These are phyloP conservation scores for Oncorhynchus mykiss DNA, from an alignment of 2,113 vertebrate genomes.

Conservation along the genomic window DNA sequence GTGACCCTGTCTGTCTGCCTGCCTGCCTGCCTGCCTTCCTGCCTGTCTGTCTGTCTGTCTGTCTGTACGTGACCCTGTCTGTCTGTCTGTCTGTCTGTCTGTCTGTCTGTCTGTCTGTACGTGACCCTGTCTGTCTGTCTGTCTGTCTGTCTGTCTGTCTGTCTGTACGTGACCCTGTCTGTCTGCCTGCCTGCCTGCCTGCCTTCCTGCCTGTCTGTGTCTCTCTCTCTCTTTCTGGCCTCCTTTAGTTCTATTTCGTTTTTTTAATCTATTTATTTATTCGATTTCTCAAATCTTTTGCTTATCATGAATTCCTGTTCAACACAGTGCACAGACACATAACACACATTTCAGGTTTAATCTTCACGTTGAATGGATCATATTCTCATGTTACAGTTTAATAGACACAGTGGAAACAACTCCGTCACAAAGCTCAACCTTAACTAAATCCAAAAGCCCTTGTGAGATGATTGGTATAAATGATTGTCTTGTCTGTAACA, in stretches of 20 bases:
- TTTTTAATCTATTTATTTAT: constrained; percentile 29
- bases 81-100: too few species aligned
- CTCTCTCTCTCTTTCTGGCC: constrained; percentile 5
- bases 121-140: too few species aligned
- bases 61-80: too few species aligned
- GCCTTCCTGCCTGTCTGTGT: background rate
- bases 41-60: too few species aligned
- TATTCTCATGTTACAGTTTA: background rate
- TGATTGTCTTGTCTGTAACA: constrained; percentile 46
- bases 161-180: too few species aligned
- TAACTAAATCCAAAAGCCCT: constrained; percentile 52
- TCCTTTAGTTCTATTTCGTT: constrained; percentile 21
- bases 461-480: constrained; percentile 64
- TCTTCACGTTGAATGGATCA: background rate
- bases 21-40: too few species aligned
- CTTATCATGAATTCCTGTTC: constrained; percentile 2
- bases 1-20: too few species aligned
- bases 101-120: too few species aligned
- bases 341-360: background rate
- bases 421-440: constrained; percentile 41
- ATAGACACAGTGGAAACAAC: constrained; percentile 36
- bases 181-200: too few species aligned
- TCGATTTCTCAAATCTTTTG: constrained; percentile 16
- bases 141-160: too few species aligned
- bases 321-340: background rate